Percentiles rank a stretch among this genome's conserved stretches.
phyloP scores from a whole-genome alignment of 2,888 invertebrate genomes.

The Cantharis flavilabris region DNA sequence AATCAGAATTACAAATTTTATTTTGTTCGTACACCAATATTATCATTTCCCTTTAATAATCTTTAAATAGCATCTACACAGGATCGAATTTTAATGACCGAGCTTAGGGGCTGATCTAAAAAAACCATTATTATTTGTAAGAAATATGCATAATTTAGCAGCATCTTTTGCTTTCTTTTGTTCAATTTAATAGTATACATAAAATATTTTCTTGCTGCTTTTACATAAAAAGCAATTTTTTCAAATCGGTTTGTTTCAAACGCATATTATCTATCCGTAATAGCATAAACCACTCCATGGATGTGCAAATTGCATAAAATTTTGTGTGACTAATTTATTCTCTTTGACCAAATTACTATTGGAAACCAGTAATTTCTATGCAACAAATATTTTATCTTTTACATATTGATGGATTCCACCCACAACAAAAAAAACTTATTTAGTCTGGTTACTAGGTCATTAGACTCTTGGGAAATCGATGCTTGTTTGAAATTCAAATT shows the following conservation, averaged over 20 bases:
- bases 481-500: not conserved
- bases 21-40: not conserved
- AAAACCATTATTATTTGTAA: not conserved
- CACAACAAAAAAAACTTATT: not conserved
- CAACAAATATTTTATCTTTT: not conserved
- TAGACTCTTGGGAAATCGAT: not conserved
- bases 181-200: not conserved
- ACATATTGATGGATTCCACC: not conserved
- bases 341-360: not conserved
- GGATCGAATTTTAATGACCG: not conserved
- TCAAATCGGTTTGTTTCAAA: not conserved
- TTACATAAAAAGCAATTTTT: not conserved
- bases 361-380: not conserved
- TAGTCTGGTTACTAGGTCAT: not conserved
- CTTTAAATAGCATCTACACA: not conserved
- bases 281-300: not conserved
- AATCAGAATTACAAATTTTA: not conserved
- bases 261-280: not conserved
- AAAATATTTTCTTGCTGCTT: not conserved
- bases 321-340: not conserved
- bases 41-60: not conserved
- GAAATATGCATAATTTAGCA: not conserved
- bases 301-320: not conserved
- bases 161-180: not conserved
- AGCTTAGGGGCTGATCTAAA: not conserved